These are phyloP conservation scores for Laterallus jamaicensis DNA, from an alignment of 2,113 vertebrate species.

Conservation along the genomic window DNA sequence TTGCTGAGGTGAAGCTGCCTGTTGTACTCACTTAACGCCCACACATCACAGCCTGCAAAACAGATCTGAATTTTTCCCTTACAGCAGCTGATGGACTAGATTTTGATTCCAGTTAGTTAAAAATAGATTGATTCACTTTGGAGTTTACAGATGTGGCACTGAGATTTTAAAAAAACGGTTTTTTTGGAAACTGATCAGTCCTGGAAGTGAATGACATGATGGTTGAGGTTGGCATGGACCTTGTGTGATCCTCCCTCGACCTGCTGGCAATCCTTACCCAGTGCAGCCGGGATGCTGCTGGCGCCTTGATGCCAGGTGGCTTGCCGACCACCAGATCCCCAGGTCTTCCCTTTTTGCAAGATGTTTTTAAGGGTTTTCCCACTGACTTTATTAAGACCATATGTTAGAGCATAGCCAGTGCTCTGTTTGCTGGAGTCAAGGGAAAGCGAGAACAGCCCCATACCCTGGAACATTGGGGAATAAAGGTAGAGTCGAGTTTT, in stretches of 20 bases:
- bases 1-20: not conserved
- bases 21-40: not conserved
- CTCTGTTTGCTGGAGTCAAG: not conserved
- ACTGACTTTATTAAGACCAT: not conserved
- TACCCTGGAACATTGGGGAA: accelerated
- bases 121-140: not conserved
- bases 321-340: accelerated
- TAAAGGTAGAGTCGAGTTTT: not conserved
- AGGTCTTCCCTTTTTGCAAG: not conserved
- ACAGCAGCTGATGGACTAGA: not conserved
- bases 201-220: not conserved
- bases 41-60: not conserved
- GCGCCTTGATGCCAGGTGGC: not conserved
- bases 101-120: not conserved
- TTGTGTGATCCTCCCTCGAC: accelerated
- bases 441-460: not conserved
- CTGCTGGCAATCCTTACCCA: no score
- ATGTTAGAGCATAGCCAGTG: no score
- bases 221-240: not conserved
- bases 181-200: not conserved
- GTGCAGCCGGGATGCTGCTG: not conserved
- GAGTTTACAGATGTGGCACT: not conserved
- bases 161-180: not conserved
- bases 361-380: not conserved
- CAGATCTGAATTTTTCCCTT: not conserved